These are phyloP conservation scores for Craterocephalus amniculus DNA, from an alignment of 2,797 vertebrate genomes.

Conservation along the genomic window DNA sequence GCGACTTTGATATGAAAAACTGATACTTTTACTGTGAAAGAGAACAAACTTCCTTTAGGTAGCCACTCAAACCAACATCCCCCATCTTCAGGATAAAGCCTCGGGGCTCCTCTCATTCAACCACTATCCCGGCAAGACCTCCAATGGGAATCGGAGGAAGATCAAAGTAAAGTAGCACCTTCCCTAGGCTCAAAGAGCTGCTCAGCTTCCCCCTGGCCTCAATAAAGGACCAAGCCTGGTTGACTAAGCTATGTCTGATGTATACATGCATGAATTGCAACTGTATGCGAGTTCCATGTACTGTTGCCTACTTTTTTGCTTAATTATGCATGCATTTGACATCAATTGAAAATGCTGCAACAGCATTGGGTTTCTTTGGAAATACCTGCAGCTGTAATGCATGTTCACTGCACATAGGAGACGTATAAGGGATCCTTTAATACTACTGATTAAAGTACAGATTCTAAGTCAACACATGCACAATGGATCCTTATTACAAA, in stretches of 20 bases:
- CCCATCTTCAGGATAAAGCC: too few relatives aligned
- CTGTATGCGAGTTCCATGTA: background rate
- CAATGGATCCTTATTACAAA: conserved; percentile 46
- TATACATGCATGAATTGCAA: background rate
- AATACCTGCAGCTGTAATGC: conserved; percentile 13
- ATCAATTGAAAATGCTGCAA: conserved; percentile 7
- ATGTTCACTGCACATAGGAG: conserved; percentile 16
- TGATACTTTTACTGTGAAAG: too few relatives aligned
- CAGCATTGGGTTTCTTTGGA: conserved; percentile 25
- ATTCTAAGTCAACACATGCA: conserved; percentile 22
- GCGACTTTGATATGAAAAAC: too few relatives aligned
- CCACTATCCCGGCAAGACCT: too few relatives aligned
- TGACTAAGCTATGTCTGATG: background rate
- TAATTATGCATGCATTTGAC: conserved; percentile 18
- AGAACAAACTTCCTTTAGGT: too few relatives aligned
- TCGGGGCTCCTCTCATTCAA: too few relatives aligned
- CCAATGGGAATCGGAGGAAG: too few relatives aligned
- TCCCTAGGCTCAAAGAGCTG: too few relatives aligned
- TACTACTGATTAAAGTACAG: conserved; percentile 6
- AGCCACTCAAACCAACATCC: too few relatives aligned
- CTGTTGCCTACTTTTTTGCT: conserved; percentile 2
- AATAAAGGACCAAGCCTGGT: too few relatives aligned
- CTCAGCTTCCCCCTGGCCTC: too few relatives aligned
- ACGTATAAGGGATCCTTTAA: conserved; percentile 8
- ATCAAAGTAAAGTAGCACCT: too few relatives aligned